Percentiles rank a stretch among this genome's conserved stretches.
Evolutionary conservation across 2,888 invertebrate species (phyloP).

Genomic region (Aromia moschata): DNA sequence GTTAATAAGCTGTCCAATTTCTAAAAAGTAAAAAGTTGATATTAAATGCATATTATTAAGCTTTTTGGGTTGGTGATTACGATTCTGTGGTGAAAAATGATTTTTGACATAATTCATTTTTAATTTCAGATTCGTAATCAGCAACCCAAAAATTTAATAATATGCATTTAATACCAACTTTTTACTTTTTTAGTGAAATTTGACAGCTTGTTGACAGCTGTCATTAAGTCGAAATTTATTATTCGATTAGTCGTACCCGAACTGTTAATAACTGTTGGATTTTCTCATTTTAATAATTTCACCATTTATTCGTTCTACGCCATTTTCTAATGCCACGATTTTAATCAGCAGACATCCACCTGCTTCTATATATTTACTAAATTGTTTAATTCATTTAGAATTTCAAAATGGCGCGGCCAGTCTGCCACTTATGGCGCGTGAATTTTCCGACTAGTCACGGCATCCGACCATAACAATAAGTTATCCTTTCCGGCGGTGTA

Average conservation of each 20-base stretch:
- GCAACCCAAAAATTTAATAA: too few relatives aligned
- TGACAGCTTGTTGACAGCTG: too few relatives aligned
- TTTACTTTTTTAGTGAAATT: too few relatives aligned
- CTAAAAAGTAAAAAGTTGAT: too few relatives aligned
- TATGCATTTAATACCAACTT: too few relatives aligned
- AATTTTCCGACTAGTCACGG: conserved; percentile 47
- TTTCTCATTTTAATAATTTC: conserved; percentile 21
- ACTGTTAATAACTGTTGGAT: conserved; percentile 13
- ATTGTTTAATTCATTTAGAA: conserved; percentile 40
- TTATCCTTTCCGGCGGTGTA: conserved; percentile 46
- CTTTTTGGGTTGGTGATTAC: too few relatives aligned
- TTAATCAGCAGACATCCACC: conserved; percentile 22
- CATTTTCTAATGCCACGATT: conserved; percentile 23
- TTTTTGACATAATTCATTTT: too few relatives aligned
- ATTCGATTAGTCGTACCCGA: not conserved
- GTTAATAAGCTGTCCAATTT: too few relatives aligned
- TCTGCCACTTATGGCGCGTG: conserved; percentile 45
- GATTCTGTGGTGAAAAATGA: too few relatives aligned
- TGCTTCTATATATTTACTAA: conserved; percentile 20
- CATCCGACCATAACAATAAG: conserved; percentile 51
- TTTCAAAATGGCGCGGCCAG: conserved; percentile 47
- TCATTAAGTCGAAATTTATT: too few relatives aligned
- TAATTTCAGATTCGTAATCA: too few relatives aligned
- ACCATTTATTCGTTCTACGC: conserved; percentile 16
- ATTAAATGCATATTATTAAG: too few relatives aligned